These are phyloP conservation scores for Cecropterus lyciades DNA, from an alignment of 1,140 invertebrate species.

Conservation along the genomic window DNA sequence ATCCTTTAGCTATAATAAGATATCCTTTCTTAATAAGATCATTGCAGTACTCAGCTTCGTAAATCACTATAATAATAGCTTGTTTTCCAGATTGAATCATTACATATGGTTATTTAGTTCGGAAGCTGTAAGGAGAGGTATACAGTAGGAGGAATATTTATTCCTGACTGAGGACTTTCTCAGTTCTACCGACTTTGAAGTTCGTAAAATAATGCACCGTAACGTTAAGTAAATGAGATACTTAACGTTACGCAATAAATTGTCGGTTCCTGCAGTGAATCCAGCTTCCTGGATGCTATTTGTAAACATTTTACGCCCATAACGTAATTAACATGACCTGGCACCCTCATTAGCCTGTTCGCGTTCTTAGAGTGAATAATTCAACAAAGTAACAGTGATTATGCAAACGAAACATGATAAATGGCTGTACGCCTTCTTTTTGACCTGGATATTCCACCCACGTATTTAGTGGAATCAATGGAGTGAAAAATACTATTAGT, in stretches of 20 bases:
- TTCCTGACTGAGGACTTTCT: too few species aligned
- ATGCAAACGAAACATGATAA: constrained; percentile 16
- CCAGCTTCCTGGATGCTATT: constrained; percentile 8
- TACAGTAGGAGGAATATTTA: too few species aligned
- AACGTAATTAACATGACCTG: constrained; percentile 10
- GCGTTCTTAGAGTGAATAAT: constrained; percentile 20
- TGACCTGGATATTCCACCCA: constrained; percentile 10
- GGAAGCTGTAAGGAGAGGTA: too few species aligned
- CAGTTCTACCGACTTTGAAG: too few species aligned
- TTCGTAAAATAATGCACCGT: constrained; percentile 11
- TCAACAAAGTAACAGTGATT: constrained; percentile 12
- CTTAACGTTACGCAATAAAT: constrained; percentile 1
- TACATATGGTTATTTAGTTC: too few species aligned
- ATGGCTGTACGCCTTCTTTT: constrained; percentile 13
- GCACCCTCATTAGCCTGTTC: constrained; percentile 21
- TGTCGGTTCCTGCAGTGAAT: not conserved
- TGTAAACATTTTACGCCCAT: constrained; percentile 23
- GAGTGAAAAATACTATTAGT: not conserved
- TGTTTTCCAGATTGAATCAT: too few species aligned
- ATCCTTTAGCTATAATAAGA: too few species aligned
- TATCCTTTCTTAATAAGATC: too few species aligned
- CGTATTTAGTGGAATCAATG: constrained; percentile 6
- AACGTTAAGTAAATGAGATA: constrained; percentile 14
- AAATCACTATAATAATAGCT: too few species aligned
- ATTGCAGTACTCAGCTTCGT: too few species aligned